Base-by-base conservation (phyloP, 2,888 invertebrate genomes). In the Xylocampa areola region DNA sequence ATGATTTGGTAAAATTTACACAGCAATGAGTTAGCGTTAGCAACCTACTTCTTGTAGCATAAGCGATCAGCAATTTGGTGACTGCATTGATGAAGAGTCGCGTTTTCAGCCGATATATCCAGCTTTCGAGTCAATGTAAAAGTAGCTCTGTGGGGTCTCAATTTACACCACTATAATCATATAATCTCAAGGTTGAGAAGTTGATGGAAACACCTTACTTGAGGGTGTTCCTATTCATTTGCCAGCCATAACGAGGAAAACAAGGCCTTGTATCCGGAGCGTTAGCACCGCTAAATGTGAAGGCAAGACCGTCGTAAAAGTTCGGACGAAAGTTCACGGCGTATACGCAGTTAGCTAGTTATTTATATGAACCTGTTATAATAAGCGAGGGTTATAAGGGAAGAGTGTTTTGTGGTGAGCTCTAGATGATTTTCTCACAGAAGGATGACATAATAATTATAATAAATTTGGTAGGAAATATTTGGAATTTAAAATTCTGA, bases 291-390 rank as follows among this genome's bases (percentile, higher is more conserved):
- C 17, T 11, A 30, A 68, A 45, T 61, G 52, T 50, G 52, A 53
- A 53, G 54, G 50, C 39, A 30, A 50, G 11, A 55, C 40, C 16
- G 11, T 48, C 66, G 30, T 74, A 52, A 61, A 50, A 32, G 14
- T 29, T 35, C 8, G 23, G 13, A 47, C 4, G 27, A 40, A 57
- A 43, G 32, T 41, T 47, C 64, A 23, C 19, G 33, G 33, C 21
- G n/a, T 40, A 33, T 23, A 44, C 49, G 54, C 51, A 55, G 49
- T 52, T 64, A 64, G 30, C 19, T 70, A 43, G 64, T 70, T 64
- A 55, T 52, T 14, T 43, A 33, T 32, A 36, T 3, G 16, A 4
- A 1, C 4, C 7, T 53, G 29, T 25, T 37, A 16, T 29, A 17
- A 27, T 21, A 21, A 23, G 43, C 0, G 1, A 5, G 16, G 21